Evolutionary conservation across 2,113 vertebrate species (phyloP).

Genomic region (Tringa solitaria): DNA sequence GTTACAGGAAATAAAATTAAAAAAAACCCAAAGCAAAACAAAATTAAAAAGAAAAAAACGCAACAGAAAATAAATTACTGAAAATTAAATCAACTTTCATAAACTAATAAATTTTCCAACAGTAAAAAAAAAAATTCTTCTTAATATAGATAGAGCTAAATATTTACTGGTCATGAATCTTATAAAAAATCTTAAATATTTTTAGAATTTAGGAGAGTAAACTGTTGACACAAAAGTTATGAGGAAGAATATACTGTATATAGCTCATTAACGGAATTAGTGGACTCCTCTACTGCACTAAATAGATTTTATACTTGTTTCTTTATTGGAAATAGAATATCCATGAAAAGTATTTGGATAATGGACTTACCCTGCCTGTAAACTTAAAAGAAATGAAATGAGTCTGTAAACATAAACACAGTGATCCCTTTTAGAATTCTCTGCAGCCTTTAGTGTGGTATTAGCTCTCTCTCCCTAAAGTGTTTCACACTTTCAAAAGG

Average conservation of each 20-base stretch:
- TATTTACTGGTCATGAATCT: constrained; percentile 38
- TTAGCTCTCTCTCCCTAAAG: background rate
- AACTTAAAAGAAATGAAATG: background rate
- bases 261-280: background rate
- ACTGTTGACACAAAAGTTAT: background rate
- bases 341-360: background rate
- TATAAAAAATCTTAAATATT: constrained; percentile 3
- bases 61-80: background rate
- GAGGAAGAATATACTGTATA: background rate
- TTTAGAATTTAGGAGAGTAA: background rate
- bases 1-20: too few species aligned
- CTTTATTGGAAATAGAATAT: background rate
- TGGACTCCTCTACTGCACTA: background rate
- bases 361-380: background rate
- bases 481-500: background rate
- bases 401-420: background rate
- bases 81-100: background rate
- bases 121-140: constrained; percentile 1
- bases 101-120: background rate
- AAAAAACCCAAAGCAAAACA: background rate
- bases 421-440: background rate
- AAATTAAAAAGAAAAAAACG: background rate
- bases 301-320: background rate
- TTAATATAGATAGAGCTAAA: constrained; percentile 45
- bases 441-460: background rate